Conservation (phyloP, 2,113 vertebrate genomes). For the Tichodroma muraria region DNA sequence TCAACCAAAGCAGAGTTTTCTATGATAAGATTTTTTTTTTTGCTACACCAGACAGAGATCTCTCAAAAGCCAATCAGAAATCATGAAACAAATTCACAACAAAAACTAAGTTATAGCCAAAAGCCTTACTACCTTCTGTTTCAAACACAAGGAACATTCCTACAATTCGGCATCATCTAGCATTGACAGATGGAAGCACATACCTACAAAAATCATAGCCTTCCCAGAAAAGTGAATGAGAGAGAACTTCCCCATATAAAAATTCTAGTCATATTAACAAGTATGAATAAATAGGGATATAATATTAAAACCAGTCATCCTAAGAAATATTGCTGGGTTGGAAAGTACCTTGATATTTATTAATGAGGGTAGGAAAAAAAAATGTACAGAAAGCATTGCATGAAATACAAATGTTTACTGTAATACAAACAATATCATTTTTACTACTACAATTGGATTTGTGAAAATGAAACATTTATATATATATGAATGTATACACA, state of each 20-base stretch:
- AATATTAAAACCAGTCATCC: not conserved
- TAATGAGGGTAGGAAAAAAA: not conserved
- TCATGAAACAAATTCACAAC: slow-evolving; percentile 42
- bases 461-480: not conserved
- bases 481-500: not conserved
- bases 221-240: slow-evolving; percentile 7
- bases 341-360: not conserved
- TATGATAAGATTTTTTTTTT: not conserved
- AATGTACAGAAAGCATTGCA: not conserved
- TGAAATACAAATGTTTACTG: not conserved
- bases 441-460: not conserved
- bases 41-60: slow-evolving; percentile 27
- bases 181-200: slow-evolving; percentile 55
- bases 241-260: not conserved
- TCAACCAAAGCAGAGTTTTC: slow-evolving; percentile 29
- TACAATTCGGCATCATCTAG: slow-evolving; percentile 38
- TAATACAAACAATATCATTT: not conserved
- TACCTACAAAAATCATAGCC: slow-evolving; percentile 45
- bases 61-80: slow-evolving; percentile 51
- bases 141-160: slow-evolving; percentile 58
- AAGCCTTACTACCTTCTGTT: slow-evolving; percentile 54
- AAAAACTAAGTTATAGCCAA: slow-evolving; percentile 54
- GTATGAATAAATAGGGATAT: not conserved
- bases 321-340: not conserved
- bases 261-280: not conserved